A percentile compares a stretch with the other conserved stretches of the same genome.
Conservation (phyloP, 2,888 invertebrate species). For the Dynastes tityus region DNA sequence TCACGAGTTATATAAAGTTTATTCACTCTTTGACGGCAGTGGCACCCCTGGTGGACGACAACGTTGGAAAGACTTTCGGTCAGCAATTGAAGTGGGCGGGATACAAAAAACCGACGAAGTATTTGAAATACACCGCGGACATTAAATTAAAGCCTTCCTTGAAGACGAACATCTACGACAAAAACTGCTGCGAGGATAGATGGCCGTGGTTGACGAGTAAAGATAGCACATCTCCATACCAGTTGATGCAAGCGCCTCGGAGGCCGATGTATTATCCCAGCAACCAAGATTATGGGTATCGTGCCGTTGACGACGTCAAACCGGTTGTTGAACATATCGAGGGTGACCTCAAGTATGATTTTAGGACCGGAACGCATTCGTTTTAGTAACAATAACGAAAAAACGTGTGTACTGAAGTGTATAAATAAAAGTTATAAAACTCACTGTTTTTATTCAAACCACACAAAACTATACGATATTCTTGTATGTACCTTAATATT, state of each 20-base stretch:
- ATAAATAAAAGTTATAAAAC: slow-evolving; percentile 14
- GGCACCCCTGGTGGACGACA: slow-evolving; percentile 21
- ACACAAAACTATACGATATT: neutral
- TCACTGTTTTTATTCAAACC: neutral
- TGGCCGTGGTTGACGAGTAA: slow-evolving; percentile 46
- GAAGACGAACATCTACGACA: slow-evolving; percentile 40
- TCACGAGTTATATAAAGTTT: slow-evolving; percentile 8
- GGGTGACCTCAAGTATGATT: slow-evolving; percentile 67
- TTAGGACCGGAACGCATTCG: slow-evolving; percentile 66
- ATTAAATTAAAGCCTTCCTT: slow-evolving; percentile 52
- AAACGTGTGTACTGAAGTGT: neutral
- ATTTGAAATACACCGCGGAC: slow-evolving; percentile 38
- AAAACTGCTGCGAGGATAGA: slow-evolving; percentile 51
- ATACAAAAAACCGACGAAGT: slow-evolving; percentile 50
- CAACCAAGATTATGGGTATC: slow-evolving; percentile 52
- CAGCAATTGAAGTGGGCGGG: slow-evolving; percentile 30
- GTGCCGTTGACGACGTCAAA: slow-evolving; percentile 58
- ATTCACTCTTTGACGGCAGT: slow-evolving; percentile 32
- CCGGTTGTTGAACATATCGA: slow-evolving; percentile 67
- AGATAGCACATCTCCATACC: slow-evolving; percentile 8
- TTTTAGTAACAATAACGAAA: slow-evolving; percentile 37
- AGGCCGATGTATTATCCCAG: slow-evolving; percentile 45
- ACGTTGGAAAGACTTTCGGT: slow-evolving; percentile 8
- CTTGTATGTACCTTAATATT: no score
- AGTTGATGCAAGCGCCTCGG: slow-evolving; percentile 33